phyloP scores from a whole-genome alignment of 1,140 invertebrate species.

The Drosophila sp. region DNA sequence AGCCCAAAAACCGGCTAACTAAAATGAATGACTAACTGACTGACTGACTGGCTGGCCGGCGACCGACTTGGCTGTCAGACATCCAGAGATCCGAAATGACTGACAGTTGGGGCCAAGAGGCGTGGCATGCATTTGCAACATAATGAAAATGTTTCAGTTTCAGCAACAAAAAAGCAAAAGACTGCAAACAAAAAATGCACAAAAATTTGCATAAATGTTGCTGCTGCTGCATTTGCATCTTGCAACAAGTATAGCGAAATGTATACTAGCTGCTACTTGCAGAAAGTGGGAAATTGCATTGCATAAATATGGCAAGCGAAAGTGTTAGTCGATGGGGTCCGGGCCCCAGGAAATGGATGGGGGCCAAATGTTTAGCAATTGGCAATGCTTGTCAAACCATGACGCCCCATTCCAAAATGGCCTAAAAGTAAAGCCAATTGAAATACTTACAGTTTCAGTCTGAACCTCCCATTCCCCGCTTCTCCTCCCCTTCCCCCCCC shows the following conservation, averaged over 20 bases:
- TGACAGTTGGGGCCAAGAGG: conserved; percentile 29
- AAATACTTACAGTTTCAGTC: conserved; percentile 18
- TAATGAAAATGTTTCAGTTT: conserved; percentile 62
- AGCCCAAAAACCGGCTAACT: conserved; percentile 38
- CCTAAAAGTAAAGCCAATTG: conserved; percentile 31
- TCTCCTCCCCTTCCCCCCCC: neutral
- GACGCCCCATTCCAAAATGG: conserved; percentile 20
- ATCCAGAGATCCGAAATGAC: neutral
- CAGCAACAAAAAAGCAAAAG: conserved; percentile 11
- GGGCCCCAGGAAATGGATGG: conserved; percentile 56
- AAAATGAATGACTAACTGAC: conserved; percentile 41
- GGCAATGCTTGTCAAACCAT: conserved; percentile 64
- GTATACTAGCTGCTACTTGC: conserved; percentile 14
- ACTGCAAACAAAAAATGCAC: conserved; percentile 1
- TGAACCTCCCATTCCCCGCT: neutral
- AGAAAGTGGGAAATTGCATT: conserved; percentile 79
- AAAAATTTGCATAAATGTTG: conserved; percentile 62
- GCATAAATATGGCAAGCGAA: conserved; percentile 69
- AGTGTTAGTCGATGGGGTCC: conserved; percentile 27
- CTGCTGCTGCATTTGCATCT: conserved; percentile 22
- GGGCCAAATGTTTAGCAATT: conserved; percentile 49
- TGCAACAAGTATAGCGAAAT: conserved; percentile 17
- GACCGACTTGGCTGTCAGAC: conserved; percentile 21
- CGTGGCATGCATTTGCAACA: conserved; percentile 69
- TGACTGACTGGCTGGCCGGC: conserved; percentile 30